phyloP scores from a whole-genome alignment of 92 coral and sea anemone genomes.

The Bergia puertoricense region DNA sequence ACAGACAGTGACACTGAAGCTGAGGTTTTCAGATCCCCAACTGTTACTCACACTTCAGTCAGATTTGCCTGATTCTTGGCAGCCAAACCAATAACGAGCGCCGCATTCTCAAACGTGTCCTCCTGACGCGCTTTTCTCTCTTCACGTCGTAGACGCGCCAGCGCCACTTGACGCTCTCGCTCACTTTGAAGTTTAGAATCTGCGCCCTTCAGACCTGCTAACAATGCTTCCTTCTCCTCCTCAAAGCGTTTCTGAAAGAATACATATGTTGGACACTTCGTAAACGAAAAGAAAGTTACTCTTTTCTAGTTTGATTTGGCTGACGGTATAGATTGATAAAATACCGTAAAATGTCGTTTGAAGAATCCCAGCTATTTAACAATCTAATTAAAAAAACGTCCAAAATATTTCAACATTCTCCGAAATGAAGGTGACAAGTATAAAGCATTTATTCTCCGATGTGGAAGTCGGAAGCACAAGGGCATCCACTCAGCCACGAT shows the following conservation, averaged over 20 bases:
- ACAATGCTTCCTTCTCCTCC: constrained; percentile 80
- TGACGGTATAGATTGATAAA: too few relatives aligned
- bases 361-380: too few relatives aligned
- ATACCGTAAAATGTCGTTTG: too few relatives aligned
- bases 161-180: constrained; percentile 87
- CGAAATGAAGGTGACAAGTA: too few relatives aligned
- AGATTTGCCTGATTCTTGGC: constrained; percentile 90
- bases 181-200: constrained; percentile 79
- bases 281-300: neutral
- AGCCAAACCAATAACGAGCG: constrained; percentile 88
- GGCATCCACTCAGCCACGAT: too few relatives aligned
- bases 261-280: neutral
- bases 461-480: too few relatives aligned
- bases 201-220: constrained; percentile 76
- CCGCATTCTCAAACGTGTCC: constrained; percentile 86
- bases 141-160: constrained; percentile 88
- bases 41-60: constrained; percentile 71
- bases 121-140: constrained; percentile 95
- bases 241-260: constrained; percentile 80
- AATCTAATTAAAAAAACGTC: too few relatives aligned
- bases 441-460: too few relatives aligned
- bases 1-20: too few relatives aligned
- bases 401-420: too few relatives aligned
- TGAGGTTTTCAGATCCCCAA: neutral
- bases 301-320: too few relatives aligned